Evolutionary conservation across 2,113 vertebrate species (phyloP).

Genomic region (Aythya baeri): DNA sequence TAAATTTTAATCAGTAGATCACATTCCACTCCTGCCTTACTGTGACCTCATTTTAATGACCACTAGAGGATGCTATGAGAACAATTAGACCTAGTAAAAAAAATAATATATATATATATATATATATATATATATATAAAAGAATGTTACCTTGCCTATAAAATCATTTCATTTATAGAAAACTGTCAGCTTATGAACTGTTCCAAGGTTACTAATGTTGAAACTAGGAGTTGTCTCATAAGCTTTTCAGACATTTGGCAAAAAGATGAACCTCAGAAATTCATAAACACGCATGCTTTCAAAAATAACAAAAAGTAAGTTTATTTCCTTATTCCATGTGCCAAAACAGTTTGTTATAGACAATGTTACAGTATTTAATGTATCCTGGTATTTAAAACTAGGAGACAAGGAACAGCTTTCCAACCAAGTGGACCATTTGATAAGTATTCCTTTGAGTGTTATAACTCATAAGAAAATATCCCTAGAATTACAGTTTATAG

Average conservation of each 20-base stretch:
- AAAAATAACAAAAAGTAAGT: slow-evolving; percentile 22
- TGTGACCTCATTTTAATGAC: slow-evolving; percentile 25
- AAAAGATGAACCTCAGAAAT: not conserved
- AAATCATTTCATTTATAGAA: slow-evolving; percentile 14
- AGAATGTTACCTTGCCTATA: not conserved
- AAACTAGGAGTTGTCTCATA: not conserved
- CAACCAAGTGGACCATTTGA: not conserved
- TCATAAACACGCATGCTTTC: not conserved
- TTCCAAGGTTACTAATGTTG: not conserved
- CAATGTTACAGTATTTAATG: not conserved
- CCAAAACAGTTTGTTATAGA: slow-evolving; percentile 12
- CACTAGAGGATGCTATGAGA: slow-evolving; percentile 73
- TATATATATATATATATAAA: too few species aligned
- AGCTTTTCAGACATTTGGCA: not conserved
- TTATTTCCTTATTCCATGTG: not conserved
- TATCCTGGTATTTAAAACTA: not conserved
- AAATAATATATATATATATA: too few species aligned
- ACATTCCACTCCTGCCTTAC: not conserved
- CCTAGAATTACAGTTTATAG: not conserved
- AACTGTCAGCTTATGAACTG: not conserved
- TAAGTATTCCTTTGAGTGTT: not conserved
- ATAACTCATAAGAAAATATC: not conserved
- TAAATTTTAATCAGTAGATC: not conserved
- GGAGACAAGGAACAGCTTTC: not conserved
- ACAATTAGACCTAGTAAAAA: not conserved